Base-by-base conservation (phyloP, 1,140 invertebrate species). In the Nasonia vitripennis region DNA sequence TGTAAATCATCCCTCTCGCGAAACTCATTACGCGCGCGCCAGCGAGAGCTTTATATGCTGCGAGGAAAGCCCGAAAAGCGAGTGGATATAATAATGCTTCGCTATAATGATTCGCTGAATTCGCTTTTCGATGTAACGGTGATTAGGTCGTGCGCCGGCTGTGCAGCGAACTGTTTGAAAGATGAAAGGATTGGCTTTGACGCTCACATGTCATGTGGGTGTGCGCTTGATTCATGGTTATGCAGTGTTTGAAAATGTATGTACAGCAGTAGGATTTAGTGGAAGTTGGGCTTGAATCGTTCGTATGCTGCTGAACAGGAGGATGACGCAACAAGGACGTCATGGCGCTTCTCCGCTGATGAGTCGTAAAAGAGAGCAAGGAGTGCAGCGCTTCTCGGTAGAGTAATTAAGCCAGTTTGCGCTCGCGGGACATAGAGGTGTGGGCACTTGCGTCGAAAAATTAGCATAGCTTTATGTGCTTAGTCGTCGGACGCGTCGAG, bases 1-100 rank as follows among this genome's bases (percentile, higher is more conserved):
- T 20, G 88, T 93, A 93, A 93, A 93, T 93, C 92, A 93, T 93
- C 90, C 88, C 87, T 62, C 55, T 62, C 55, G 55, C 89, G 41
- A 81, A 91, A 92, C 90, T 93, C 88, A 91, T 93, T 93, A 92
- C 92, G 88, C 81, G 88, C 87, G 81, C 87, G 87, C 87, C 85
- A 86, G 68, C 37, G 55, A 31, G 31, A 51, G 45, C 71, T 31
- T 31, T 27, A 12, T 34, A 31, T n/a, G 6, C 23, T 14, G 55
- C 55, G 55, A 62, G 20, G 55, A n/a, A 62, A 62, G 20, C n/a
- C 55, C 20, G 20, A 62, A 62, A 62, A 62, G 55, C 55, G 55
- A 62, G 20, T 62, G 0, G 20, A 62, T 51, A 51, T 51, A 51
- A 11, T 34, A 71, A 37, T 71, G 10, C 9, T 31, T 20, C 5